phyloP scores from a whole-genome alignment of 1,140 invertebrate genomes.

The Aphelinus certus region DNA sequence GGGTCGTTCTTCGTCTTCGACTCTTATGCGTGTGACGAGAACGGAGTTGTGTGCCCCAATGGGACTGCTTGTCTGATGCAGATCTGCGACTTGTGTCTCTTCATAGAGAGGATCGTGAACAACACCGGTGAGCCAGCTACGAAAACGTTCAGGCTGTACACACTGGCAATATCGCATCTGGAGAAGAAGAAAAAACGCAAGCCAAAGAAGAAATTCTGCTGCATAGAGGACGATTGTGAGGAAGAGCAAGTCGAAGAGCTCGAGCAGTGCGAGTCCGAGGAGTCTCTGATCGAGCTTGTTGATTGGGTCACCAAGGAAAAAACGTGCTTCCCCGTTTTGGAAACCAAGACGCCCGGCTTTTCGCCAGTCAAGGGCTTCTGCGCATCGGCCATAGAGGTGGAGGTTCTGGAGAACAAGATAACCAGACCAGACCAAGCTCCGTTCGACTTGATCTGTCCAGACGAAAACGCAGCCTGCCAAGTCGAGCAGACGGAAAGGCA shows the following conservation, averaged over 20 bases:
- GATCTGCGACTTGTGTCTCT: slow-evolving; percentile 42
- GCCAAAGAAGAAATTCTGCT: slow-evolving; percentile 5
- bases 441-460: slow-evolving; percentile 31
- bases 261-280: slow-evolving; percentile 27
- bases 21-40: slow-evolving; percentile 57
- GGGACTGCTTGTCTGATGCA: slow-evolving; percentile 53
- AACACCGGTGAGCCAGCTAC: slow-evolving; percentile 43
- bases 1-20: slow-evolving; percentile 56
- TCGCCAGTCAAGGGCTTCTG: slow-evolving; percentile 46
- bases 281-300: slow-evolving; percentile 51
- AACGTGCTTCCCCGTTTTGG: background rate
- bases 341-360: slow-evolving; percentile 43
- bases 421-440: slow-evolving; percentile 46
- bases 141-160: slow-evolving; percentile 53
- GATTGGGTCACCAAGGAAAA: slow-evolving; percentile 48
- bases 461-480: background rate
- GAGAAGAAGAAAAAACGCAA: slow-evolving; percentile 41
- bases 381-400: slow-evolving; percentile 53
- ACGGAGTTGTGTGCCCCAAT: slow-evolving; percentile 39
- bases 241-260: background rate
- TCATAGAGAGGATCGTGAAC: slow-evolving; percentile 48
- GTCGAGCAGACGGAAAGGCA: slow-evolving; percentile 22
- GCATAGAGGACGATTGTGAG: background rate
- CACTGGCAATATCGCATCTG: slow-evolving; percentile 51
- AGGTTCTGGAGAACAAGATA: slow-evolving; percentile 53